Conservation (phyloP, 2,888 invertebrate species). For the Chrysotoxum bicinctum region DNA sequence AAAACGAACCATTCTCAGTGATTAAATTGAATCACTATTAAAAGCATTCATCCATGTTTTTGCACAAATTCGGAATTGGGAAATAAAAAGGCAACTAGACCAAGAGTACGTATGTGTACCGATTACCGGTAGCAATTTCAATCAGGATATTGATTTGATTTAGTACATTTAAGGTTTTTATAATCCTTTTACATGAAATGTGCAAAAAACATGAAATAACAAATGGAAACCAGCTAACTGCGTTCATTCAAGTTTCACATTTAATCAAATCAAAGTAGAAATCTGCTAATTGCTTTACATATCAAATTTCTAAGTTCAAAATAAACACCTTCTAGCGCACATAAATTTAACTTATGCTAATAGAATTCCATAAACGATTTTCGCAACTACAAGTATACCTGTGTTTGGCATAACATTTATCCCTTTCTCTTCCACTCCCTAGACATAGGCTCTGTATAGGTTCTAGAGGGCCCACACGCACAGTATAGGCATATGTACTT, state of each 20-base stretch:
- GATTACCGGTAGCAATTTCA: neutral
- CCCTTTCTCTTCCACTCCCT: neutral
- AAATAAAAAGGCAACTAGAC: neutral
- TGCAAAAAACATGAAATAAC: neutral
- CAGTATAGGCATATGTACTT: neutral
- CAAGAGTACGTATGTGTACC: neutral
- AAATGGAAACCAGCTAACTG: neutral
- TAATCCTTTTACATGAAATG: neutral
- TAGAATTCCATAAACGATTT: neutral
- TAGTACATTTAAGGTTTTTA: neutral
- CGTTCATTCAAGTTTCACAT: neutral
- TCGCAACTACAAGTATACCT: neutral
- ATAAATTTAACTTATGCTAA: constrained; percentile 11
- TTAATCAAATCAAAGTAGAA: neutral
- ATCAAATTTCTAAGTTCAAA: neutral
- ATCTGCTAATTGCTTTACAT: neutral
- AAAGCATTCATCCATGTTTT: constrained; percentile 6
- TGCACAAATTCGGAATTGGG: neutral
- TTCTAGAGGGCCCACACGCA: too few species aligned
- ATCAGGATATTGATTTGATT: neutral
- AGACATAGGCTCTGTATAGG: neutral
- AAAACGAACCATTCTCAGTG: neutral
- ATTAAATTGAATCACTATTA: constrained; percentile 15
- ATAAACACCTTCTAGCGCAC: neutral
- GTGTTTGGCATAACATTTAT: too few species aligned